Evolutionary conservation across 2,113 vertebrate genomes (phyloP), one percentile per base, ranked within the genome.

Genomic region (Lepidothrix coronata): DNA sequence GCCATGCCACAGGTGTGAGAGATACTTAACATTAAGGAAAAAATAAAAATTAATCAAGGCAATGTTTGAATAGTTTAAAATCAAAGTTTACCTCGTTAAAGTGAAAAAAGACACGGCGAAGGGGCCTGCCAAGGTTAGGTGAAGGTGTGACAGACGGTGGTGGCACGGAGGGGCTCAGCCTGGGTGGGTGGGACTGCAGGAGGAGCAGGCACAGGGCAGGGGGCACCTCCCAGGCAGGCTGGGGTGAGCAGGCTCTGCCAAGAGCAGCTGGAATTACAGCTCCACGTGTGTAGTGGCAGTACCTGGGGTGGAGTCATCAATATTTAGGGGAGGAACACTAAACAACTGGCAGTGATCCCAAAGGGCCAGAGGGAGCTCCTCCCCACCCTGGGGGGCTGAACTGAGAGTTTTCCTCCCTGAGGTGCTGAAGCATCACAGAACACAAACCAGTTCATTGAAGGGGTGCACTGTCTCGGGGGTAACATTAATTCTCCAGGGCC

Each of bases 311-410:
- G 27, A 10, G 28, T 9, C 48, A 44, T 12, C 14, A 4, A 1
- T 1, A 6, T 6, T 6, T 1, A 8, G 4, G 55, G 57, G 35
- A 3, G 6, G 22, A 19, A 23, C 5, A 23, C 28, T 28, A 8
- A 7, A 7, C 0, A 2, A 1, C 8, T 4, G 11, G 11, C 9
- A 37, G 3, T 15, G 17, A 3, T 28, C 33, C 15, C 12, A 5
- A 2, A 7, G 0, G 4, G 18, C 23, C 22, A 62, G 28, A 17
- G 51, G 25, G 25, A 78, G 25, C 30, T 25, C 17, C 44, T 54
- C 14, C 57, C 46, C 37, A 3, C 30, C 31, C 27, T 28, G 1
- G 6, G n/a, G 54, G 13, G 10, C 6, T 2, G 24, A 49, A 15
- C 16, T 17, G 30, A 25, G 4, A 2, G 6, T 8, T 44, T 49